Evolutionary conservation across 2,797 vertebrate species (phyloP).

Genomic region (Sebastolobus alascanus): DNA sequence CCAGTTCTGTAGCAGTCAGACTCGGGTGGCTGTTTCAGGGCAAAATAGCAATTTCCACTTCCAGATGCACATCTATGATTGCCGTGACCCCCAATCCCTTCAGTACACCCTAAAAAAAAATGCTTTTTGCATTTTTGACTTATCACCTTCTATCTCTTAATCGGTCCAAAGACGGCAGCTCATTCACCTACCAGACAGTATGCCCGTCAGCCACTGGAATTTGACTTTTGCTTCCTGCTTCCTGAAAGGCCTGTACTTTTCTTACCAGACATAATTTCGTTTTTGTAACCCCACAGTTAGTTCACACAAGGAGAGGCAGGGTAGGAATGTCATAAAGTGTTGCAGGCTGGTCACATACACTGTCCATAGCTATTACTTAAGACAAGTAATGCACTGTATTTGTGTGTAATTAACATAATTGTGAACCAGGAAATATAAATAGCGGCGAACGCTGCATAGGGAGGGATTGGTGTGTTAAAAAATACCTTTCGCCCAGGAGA

Average conservation of each 20-base stretch:
- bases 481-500: too few relatives aligned
- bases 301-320: neutral
- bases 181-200: conserved; percentile 26
- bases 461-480: too few relatives aligned
- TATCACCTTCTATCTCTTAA: conserved; percentile 38
- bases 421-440: too few relatives aligned
- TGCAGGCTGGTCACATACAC: too few relatives aligned
- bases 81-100: conserved; percentile 40
- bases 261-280: conserved; percentile 5
- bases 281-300: neutral
- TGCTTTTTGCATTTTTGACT: conserved; percentile 54
- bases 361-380: too few relatives aligned
- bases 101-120: conserved; percentile 13
- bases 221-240: neutral
- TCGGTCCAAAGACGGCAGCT: conserved; percentile 23
- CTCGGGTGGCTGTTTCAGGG: conserved; percentile 42
- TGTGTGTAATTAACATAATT: too few relatives aligned
- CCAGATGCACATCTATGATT: conserved; percentile 59
- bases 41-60: conserved; percentile 65
- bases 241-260: neutral
- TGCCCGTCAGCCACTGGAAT: conserved; percentile 18
- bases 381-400: too few relatives aligned
- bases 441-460: too few relatives aligned
- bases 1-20: conserved; percentile 21
- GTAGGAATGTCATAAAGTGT: neutral